phyloP scores from a whole-genome alignment of 2,113 vertebrate species.

The Dermatemys mawii region DNA sequence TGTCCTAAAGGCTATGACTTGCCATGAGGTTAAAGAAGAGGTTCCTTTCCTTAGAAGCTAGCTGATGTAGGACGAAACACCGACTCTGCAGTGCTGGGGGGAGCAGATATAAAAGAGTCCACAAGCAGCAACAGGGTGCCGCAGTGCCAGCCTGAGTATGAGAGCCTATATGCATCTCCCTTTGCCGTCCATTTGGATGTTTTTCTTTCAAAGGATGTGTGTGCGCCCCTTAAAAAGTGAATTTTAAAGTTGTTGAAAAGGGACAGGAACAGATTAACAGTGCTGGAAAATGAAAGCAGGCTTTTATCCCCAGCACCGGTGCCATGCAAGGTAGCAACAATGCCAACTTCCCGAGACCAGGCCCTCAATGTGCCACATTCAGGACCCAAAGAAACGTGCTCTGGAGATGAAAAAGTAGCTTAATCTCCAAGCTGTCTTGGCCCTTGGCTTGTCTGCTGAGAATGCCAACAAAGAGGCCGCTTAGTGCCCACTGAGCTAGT shows the following conservation, averaged over 20 bases:
- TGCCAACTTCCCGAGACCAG: neutral
- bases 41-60: neutral
- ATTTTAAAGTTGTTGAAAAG: neutral
- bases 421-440: neutral
- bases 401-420: neutral
- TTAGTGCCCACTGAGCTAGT: neutral
- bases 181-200: neutral
- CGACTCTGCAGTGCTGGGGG: neutral
- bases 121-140: neutral
- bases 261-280: neutral
- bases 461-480: fast-evolving
- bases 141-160: neutral
- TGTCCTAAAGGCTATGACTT: neutral
- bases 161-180: neutral
- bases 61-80: neutral
- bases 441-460: fast-evolving
- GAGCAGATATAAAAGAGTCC: neutral
- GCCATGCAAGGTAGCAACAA: neutral
- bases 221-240: neutral
- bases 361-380: neutral
- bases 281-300: neutral
- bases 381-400: neutral
- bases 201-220: neutral
- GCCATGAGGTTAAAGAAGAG: neutral
- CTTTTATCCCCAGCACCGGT: neutral